Evolutionary conservation across 1,140 invertebrate genomes (phyloP).

Genomic region (Eumaeus atala): DNA sequence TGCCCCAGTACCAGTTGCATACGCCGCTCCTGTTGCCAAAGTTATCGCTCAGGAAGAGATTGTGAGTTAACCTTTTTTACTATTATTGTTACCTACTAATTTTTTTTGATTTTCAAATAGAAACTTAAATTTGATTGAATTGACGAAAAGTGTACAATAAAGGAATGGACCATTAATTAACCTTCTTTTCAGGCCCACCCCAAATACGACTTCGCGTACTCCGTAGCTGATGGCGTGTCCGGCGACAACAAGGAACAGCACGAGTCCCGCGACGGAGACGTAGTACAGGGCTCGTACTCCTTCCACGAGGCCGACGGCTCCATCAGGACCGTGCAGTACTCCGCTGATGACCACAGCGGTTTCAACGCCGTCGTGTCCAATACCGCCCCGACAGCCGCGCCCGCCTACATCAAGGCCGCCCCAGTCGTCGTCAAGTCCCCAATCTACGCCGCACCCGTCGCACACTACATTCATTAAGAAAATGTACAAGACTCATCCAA

Average conservation of each 20-base stretch:
- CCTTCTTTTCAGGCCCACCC: conserved; percentile 37
- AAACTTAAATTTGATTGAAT: too few species aligned
- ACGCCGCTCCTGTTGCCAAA: conserved; percentile 29
- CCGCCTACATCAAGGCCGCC: conserved; percentile 33
- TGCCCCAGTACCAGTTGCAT: too few species aligned
- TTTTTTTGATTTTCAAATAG: too few species aligned
- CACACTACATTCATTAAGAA: conserved; percentile 29
- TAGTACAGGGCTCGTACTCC: conserved; percentile 73
- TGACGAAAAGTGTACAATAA: too few species aligned
- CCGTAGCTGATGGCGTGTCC: conserved; percentile 68
- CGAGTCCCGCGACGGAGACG: conserved; percentile 71
- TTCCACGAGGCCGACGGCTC: conserved; percentile 74
- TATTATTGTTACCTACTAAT: too few species aligned
- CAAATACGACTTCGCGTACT: conserved; percentile 71
- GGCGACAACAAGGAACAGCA: conserved; percentile 73
- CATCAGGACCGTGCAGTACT: conserved; percentile 72
- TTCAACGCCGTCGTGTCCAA: conserved; percentile 76
- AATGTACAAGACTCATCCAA: too few species aligned
- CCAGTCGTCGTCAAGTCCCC: conserved; percentile 33
- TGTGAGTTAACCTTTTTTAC: conserved; percentile 27
- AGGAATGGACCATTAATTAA: too few species aligned
- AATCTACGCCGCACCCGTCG: conserved; percentile 27
- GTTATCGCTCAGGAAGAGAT: conserved; percentile 39
- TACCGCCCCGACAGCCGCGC: conserved; percentile 53
- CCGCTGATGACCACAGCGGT: conserved; percentile 69